phyloP scores from a whole-genome alignment of 1,140 invertebrate genomes.

The Lepidotrigona ventralis region DNA sequence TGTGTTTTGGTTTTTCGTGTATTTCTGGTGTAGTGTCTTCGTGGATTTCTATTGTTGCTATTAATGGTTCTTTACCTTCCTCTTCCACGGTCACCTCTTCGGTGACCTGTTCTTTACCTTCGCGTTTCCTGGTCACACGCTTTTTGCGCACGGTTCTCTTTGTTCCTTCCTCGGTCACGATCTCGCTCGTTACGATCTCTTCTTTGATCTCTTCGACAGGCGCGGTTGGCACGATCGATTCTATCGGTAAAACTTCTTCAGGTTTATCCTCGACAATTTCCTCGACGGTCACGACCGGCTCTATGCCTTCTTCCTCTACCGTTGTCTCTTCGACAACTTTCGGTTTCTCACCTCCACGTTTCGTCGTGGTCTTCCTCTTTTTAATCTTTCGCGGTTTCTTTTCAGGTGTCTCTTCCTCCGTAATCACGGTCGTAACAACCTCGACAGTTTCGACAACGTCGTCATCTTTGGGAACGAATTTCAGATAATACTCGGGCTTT shows the following conservation, averaged over 20 bases:
- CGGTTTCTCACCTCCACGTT: slow-evolving; percentile 51
- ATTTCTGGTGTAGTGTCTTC: slow-evolving; percentile 68
- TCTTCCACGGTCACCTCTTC: slow-evolving; percentile 72
- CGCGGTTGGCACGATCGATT: slow-evolving; percentile 4
- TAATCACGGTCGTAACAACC: background rate
- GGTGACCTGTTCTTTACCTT: slow-evolving; percentile 65
- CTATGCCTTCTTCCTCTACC: slow-evolving; percentile 36
- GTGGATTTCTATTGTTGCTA: slow-evolving; percentile 64
- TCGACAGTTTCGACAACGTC: slow-evolving; percentile 39
- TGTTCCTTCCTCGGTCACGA: slow-evolving; percentile 52
- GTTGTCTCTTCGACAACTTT: slow-evolving; percentile 42
- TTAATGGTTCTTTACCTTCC: slow-evolving; percentile 73
- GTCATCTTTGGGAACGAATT: slow-evolving; percentile 49
- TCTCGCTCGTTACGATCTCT: slow-evolving; percentile 37
- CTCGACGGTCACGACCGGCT: slow-evolving; percentile 42
- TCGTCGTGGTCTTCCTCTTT: slow-evolving; percentile 37
- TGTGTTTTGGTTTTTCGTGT: slow-evolving; percentile 69
- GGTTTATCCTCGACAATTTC: slow-evolving; percentile 58
- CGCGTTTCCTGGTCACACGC: slow-evolving; percentile 69
- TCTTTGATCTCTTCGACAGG: slow-evolving; percentile 34
- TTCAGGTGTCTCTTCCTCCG: slow-evolving; percentile 60
- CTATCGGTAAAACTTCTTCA: background rate
- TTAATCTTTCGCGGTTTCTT: slow-evolving; percentile 34
- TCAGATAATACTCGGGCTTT: slow-evolving; percentile 67
- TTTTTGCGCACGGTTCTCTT: slow-evolving; percentile 34